Conservation (phyloP, 2,797 vertebrate genomes). For the Danio choprae region DNA sequence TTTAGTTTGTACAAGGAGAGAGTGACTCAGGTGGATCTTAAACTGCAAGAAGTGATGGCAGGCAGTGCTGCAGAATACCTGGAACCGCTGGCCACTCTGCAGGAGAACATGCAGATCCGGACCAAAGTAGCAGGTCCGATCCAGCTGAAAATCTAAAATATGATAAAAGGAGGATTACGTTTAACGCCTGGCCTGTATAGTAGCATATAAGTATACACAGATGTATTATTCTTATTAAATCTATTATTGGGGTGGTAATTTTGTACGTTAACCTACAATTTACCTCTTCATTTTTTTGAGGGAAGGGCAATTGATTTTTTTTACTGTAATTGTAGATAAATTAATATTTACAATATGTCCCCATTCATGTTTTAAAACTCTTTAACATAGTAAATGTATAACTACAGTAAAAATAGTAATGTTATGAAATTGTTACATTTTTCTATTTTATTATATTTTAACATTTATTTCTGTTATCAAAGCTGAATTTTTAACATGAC, state of each 20-base stretch:
- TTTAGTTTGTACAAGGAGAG: conserved; percentile 95
- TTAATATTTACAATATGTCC: too few species aligned
- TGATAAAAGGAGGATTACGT: neutral
- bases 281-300: too few species aligned
- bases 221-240: too few species aligned
- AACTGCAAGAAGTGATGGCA: conserved; percentile 96
- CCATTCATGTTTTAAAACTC: too few species aligned
- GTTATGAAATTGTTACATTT: neutral
- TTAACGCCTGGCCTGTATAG: neutral
- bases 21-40: conserved; percentile 96
- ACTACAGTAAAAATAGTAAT: neutral
- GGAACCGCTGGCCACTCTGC: conserved; percentile 94
- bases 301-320: too few species aligned
- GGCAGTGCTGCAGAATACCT: conserved; percentile 97
- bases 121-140: conserved; percentile 95
- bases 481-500: neutral
- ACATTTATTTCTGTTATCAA: neutral
- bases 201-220: neutral
- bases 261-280: too few species aligned
- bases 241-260: too few species aligned
- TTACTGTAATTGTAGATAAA: too few species aligned
- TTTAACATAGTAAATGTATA: too few species aligned
- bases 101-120: conserved; percentile 99
- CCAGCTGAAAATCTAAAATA: neutral
- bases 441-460: neutral